phyloP scores from a whole-genome alignment of 2,888 invertebrate species.

The Aporophyla lueneburgensis region DNA sequence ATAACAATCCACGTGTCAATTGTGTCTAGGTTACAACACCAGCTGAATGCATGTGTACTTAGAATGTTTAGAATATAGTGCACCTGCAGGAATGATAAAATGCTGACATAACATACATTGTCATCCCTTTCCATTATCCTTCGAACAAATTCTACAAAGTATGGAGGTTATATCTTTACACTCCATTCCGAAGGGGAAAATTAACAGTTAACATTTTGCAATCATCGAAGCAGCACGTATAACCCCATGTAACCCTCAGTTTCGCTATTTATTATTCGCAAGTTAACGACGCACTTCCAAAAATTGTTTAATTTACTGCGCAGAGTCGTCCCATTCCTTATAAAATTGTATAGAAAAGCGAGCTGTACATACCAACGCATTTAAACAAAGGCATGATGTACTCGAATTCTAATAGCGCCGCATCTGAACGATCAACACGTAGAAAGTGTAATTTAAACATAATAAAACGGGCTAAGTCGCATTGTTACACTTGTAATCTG shows the following conservation, averaged over 20 bases:
- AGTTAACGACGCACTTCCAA: conserved; percentile 46
- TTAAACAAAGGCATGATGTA: conserved; percentile 46
- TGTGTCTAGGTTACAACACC: conserved; percentile 31
- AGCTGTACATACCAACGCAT: conserved; percentile 51
- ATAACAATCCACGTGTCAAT: conserved; percentile 18
- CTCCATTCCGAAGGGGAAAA: conserved; percentile 30
- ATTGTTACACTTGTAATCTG: conserved; percentile 67
- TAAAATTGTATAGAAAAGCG: conserved; percentile 36
- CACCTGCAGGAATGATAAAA: conserved; percentile 46
- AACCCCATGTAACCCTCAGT: conserved; percentile 27
- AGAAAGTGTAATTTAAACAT: conserved; percentile 60
- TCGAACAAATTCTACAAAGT: conserved; percentile 33
- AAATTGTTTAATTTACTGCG: conserved; percentile 57
- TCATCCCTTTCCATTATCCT: conserved; percentile 13
- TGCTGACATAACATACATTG: conserved; percentile 46
- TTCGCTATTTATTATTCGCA: conserved; percentile 57
- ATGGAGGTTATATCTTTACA: conserved; percentile 40
- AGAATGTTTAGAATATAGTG: conserved; percentile 46
- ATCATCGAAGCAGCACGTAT: conserved; percentile 27
- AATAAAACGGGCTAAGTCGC: conserved; percentile 50
- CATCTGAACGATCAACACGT: conserved; percentile 56
- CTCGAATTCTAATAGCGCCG: conserved; percentile 54
- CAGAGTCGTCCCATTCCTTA: conserved; percentile 28
- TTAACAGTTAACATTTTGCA: conserved; percentile 36
- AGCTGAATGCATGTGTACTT: conserved; percentile 29